Conservation (phyloP, 2,888 invertebrate genomes). For the Arge pagana region DNA sequence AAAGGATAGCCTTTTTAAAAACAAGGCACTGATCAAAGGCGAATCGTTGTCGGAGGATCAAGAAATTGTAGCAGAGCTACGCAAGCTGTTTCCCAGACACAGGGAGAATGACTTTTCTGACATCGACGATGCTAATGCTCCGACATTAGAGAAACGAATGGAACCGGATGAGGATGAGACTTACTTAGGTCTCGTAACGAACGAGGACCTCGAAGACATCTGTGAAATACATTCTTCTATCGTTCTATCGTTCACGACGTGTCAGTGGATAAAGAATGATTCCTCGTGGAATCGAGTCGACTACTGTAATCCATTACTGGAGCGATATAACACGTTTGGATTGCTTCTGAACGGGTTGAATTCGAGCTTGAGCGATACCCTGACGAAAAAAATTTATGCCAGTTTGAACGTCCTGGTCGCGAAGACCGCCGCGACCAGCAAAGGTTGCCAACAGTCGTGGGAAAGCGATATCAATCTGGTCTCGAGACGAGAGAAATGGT, state of each 20-base stretch:
- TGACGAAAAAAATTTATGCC: constrained; percentile 63
- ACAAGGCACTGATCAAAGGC: constrained; percentile 68
- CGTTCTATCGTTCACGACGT: constrained; percentile 63
- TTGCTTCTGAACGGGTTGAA: constrained; percentile 61
- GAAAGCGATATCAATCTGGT: constrained; percentile 9
- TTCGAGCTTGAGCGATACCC: constrained; percentile 61
- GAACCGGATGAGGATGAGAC: constrained; percentile 41
- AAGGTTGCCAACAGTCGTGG: too few species aligned
- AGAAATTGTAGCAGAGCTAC: constrained; percentile 67
- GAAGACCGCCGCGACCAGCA: constrained; percentile 60
- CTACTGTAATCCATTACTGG: constrained; percentile 62
- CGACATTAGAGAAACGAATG: constrained; percentile 37
- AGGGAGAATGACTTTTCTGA: constrained; percentile 73
- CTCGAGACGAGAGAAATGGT: constrained; percentile 40
- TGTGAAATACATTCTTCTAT: constrained; percentile 67
- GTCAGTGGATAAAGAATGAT: constrained; percentile 65
- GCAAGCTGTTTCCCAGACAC: constrained; percentile 72
- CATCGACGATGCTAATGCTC: constrained; percentile 58
- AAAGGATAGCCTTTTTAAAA: constrained; percentile 77
- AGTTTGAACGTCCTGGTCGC: constrained; percentile 64
- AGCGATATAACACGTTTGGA: constrained; percentile 66
- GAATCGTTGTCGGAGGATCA: constrained; percentile 73
- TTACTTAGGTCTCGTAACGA: constrained; percentile 54
- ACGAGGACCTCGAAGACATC: constrained; percentile 65
- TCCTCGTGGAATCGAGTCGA: constrained; percentile 49